These are phyloP conservation scores for Sebastes taczanowskii DNA, from an alignment of 2,797 vertebrate genomes.

Conservation along the genomic window DNA sequence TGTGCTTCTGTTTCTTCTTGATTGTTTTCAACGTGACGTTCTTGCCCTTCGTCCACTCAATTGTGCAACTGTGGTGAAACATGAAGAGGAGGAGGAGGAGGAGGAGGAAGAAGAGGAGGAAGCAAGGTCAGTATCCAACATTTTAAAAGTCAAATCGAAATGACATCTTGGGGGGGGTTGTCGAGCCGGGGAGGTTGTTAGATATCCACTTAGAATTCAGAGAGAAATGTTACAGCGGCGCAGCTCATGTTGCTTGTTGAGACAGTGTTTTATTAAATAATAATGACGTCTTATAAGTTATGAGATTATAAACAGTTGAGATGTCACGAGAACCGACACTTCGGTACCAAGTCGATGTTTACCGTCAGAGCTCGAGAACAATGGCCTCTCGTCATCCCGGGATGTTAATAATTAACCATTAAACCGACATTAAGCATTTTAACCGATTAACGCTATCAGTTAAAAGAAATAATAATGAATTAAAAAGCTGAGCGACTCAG, in stretches of 20 bases:
- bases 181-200: neutral
- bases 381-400: too few species aligned
- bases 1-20: slow-evolving; percentile 99
- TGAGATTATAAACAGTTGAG: too few species aligned
- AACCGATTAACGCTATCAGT: too few species aligned
- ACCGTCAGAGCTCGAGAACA: too few species aligned
- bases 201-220: neutral
- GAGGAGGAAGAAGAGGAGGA: neutral
- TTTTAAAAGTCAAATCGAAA: neutral
- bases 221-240: neutral
- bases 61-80: slow-evolving; percentile 85
- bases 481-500: too few species aligned
- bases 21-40: slow-evolving; percentile 99
- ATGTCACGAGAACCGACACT: too few species aligned
- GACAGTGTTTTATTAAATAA: neutral
- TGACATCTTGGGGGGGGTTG: neutral
- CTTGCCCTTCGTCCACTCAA: slow-evolving; percentile 99
- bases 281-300: neutral
- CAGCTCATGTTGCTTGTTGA: neutral
- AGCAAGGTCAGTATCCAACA: slow-evolving; percentile 20
- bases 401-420: too few species aligned
- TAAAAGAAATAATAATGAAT: too few species aligned
- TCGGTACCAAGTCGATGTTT: too few species aligned
- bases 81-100: slow-evolving; percentile 3
- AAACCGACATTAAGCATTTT: too few species aligned